phyloP scores from a whole-genome alignment of 2,888 invertebrate species.

The Acronicta psi region DNA sequence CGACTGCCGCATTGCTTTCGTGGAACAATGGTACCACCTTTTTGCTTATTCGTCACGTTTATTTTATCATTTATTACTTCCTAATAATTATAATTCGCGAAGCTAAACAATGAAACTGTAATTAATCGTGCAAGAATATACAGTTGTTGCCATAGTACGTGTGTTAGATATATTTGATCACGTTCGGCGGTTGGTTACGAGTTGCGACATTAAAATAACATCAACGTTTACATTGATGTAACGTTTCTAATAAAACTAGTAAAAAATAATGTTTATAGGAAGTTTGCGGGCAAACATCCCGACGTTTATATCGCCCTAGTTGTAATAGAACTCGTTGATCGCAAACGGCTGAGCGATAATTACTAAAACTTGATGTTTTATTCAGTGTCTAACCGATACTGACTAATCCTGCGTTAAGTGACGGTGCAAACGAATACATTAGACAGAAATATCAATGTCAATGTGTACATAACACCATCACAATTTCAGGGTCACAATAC shows the following conservation, averaged over 20 bases:
- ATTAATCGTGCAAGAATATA: slow-evolving; percentile 35
- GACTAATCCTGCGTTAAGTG: not conserved
- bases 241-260: slow-evolving; percentile 60
- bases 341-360: slow-evolving; percentile 6
- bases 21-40: slow-evolving; percentile 54
- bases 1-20: slow-evolving; percentile 56
- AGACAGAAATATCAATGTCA: slow-evolving; percentile 20
- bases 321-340: slow-evolving; percentile 34
- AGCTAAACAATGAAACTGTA: slow-evolving; percentile 47
- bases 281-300: slow-evolving; percentile 69
- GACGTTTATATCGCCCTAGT: slow-evolving; percentile 51
- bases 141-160: slow-evolving; percentile 33
- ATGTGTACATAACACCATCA: slow-evolving; percentile 27
- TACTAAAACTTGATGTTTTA: slow-evolving; percentile 11
- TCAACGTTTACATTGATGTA: slow-evolving; percentile 47
- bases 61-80: slow-evolving; percentile 45
- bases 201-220: slow-evolving; percentile 55
- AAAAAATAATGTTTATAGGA: slow-evolving; percentile 63
- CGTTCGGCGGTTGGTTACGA: slow-evolving; percentile 41
- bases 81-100: slow-evolving; percentile 35
- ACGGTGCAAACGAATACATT: slow-evolving; percentile 12
- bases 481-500: slow-evolving; percentile 52
- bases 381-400: slow-evolving; percentile 1
- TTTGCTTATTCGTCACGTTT: slow-evolving; percentile 40
- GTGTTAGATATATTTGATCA: slow-evolving; percentile 47